Evolutionary conservation across 2,888 invertebrate species (phyloP).

Genomic region (Nephrotoma guestfalica): DNA sequence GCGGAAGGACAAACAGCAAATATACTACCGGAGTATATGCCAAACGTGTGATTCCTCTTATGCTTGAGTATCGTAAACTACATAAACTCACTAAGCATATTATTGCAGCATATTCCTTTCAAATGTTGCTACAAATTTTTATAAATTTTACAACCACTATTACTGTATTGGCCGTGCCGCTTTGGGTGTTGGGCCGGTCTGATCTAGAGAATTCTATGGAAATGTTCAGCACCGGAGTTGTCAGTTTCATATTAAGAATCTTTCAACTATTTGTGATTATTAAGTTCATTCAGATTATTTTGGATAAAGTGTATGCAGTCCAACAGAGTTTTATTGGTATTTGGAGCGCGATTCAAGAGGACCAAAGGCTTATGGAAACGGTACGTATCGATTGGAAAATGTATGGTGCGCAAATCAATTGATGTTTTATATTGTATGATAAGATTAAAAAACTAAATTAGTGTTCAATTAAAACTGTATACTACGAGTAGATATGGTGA

Average conservation of each 20-base stretch:
- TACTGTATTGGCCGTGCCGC: background rate
- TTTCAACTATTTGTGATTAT: background rate
- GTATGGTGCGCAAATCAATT: no score
- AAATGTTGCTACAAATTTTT: background rate
- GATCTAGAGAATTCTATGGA: background rate
- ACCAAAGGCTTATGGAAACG: background rate
- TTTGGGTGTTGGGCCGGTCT: background rate
- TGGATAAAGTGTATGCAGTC: background rate
- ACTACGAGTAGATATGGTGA: no score
- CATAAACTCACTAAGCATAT: background rate
- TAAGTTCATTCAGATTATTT: background rate
- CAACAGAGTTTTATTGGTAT: background rate
- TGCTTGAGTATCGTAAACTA: background rate
- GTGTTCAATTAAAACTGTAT: no score
- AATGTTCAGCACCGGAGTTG: background rate
- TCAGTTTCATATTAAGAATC: background rate
- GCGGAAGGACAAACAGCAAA: background rate
- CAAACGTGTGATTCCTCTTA: background rate
- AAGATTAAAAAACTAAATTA: no score
- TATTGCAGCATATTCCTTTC: background rate
- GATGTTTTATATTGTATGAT: no score
- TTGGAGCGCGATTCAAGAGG: background rate
- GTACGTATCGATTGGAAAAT: background rate
- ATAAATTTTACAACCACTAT: background rate
- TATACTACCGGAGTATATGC: background rate